Conservation (phyloP, 2,113 vertebrate species). For the Hemiscyllium ocellatum region DNA sequence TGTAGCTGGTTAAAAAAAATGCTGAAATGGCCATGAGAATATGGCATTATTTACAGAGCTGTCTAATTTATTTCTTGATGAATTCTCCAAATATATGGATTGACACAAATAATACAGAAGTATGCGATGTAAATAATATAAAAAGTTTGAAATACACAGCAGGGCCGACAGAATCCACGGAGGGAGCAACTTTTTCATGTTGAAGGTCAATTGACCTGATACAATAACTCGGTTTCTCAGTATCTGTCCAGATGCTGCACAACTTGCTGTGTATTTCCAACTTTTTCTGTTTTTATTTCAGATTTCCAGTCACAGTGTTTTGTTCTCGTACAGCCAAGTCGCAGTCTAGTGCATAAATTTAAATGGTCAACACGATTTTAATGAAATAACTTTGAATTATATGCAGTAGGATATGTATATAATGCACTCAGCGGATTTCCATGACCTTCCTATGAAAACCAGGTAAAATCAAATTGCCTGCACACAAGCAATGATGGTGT, state of each 20-base stretch:
- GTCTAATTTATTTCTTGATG: background rate
- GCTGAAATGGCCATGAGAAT: background rate
- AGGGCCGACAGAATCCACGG: background rate
- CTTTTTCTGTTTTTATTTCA: background rate
- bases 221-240: background rate
- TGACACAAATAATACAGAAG: background rate
- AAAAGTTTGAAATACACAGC: background rate
- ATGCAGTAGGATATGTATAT: background rate
- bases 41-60: background rate
- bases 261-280: background rate
- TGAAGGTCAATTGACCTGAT: background rate
- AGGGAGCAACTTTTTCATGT: background rate
- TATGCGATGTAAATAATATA: background rate
- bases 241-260: no score
- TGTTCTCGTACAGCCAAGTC: no score
- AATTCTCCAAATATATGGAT: background rate
- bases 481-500: background rate
- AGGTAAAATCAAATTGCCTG: background rate
- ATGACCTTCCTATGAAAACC: background rate
- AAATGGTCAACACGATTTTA: background rate
- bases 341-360: background rate
- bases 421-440: background rate
- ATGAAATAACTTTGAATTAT: background rate
- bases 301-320: background rate
- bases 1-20: background rate